phyloP scores from a whole-genome alignment of 2,797 vertebrate genomes.

The Jordanella pulchra region DNA sequence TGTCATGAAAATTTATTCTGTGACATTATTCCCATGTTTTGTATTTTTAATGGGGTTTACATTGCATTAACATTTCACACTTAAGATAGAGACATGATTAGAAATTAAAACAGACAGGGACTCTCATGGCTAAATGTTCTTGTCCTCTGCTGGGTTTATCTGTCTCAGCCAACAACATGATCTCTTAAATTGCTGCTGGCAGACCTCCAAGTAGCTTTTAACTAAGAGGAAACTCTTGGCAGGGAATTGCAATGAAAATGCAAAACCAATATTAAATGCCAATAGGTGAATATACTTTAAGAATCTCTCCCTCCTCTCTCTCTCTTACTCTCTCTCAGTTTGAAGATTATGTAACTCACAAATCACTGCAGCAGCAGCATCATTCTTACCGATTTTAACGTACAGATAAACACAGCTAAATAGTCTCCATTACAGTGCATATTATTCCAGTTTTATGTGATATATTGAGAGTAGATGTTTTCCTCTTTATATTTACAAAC shows the following conservation, averaged over 20 bases:
- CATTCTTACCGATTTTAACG: conserved; percentile 22
- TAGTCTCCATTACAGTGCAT: too few relatives aligned
- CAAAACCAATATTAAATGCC: conserved; percentile 53
- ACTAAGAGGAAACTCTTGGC: conserved; percentile 33
- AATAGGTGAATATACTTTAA: conserved; percentile 40
- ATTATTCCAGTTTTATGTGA: too few relatives aligned
- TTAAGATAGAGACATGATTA: conserved; percentile 29
- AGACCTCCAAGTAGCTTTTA: conserved; percentile 54
- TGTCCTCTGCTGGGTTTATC: conserved; percentile 41
- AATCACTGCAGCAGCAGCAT: conserved; percentile 22
- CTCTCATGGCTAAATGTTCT: conserved; percentile 33
- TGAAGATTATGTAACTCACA: conserved; percentile 30
- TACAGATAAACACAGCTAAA: conserved; percentile 4
- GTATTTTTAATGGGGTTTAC: conserved; percentile 21
- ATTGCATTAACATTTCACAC: conserved; percentile 34
- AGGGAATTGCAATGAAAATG: conserved; percentile 45
- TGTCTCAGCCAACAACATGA: conserved; percentile 30
- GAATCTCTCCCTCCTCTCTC: conserved; percentile 16
- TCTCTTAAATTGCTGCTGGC: conserved; percentile 50
- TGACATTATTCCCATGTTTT: conserved; percentile 11
- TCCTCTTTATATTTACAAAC: neutral
- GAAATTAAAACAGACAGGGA: conserved; percentile 32
- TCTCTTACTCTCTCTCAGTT: conserved; percentile 30
- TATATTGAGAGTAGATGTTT: neutral
- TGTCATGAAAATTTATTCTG: neutral